phyloP scores from a whole-genome alignment of 2,113 vertebrate genomes.

The Petrocephalus microphthalmus region DNA sequence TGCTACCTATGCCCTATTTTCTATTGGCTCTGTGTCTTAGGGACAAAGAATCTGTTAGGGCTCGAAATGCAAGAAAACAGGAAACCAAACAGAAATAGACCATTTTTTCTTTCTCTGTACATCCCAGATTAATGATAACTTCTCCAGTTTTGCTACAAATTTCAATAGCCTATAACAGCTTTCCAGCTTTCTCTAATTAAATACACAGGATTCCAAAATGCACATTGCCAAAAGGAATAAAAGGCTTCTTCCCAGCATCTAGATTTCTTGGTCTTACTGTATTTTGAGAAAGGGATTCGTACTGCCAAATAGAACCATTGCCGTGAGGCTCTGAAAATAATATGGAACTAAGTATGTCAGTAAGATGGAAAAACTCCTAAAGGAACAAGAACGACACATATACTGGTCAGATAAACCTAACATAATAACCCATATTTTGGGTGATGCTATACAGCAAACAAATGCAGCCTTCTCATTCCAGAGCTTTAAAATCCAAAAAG shows the following conservation, averaged over 20 bases:
- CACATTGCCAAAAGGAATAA: slow-evolving; percentile 3
- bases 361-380: too few relatives aligned
- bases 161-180: not conserved
- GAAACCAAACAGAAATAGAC: not conserved
- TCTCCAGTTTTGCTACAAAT: not conserved
- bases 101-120: not conserved
- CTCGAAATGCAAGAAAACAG: not conserved
- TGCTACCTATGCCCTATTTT: not conserved
- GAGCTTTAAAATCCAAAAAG: not conserved
- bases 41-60: not conserved
- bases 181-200: slow-evolving; percentile 9
- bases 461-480: not conserved
- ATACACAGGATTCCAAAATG: not conserved
- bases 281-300: not conserved
- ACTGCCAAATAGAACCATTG: not conserved
- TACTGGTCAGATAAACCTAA: not conserved
- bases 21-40: not conserved
- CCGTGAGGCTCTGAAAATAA: not conserved
- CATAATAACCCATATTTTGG: not conserved
- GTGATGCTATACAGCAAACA: not conserved
- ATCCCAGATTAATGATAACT: not conserved
- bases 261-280: not conserved
- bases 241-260: not conserved
- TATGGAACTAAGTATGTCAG: not conserved
- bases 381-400: not conserved